Base-by-base conservation (phyloP, 92 coral and sea anemone genomes). In the Isaurus tuberculatus region DNA sequence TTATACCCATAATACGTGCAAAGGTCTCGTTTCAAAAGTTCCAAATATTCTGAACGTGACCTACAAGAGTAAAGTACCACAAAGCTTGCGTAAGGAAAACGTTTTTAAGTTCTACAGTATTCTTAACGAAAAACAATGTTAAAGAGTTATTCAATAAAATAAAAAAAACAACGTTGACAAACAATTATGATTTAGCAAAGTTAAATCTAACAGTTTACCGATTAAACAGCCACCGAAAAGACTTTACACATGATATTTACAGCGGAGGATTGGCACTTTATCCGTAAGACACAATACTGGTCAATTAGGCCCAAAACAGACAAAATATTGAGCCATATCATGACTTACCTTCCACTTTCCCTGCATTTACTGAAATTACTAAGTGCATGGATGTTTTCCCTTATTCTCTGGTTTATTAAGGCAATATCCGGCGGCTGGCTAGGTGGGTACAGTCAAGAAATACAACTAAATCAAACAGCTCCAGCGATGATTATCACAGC, bases 1-100 rank as follows among this genome's bases (percentile, higher is more conserved):
- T 95, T 95, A 89, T 96, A 96, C 71, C 98, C 90, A 70, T 96
- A 96, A 79, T 94, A 96, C 55, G 83, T 90, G 81, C 96, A 94
- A 82, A 96, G 68, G 86, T 96, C 99, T 61, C 80, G 88, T 34
- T 72, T 64, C 16, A 96, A 90, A 37, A 96, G 83, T 20, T 94
- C 94, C 51, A 96, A 75, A 66, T 96, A 96, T 5, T 96, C 99
- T 79, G 81, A 84, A 2, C 99, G 89, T 34, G 96, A 94, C 85
- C 98, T 95, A 86, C 4, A 53, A 22, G 42, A 8, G 81, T 13
- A 17, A 29, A 67, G 42, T 27, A 70, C 28, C 33, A 30, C 31
- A 53, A 53, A 16, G 8, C n/a, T 53, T 19, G 27, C 19, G 61
- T 53, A 53, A 53, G 8, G 5, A 53, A 16, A 53, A 15, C 13